Conservation (phyloP, 2,113 vertebrate species). For the Cromileptes altivelis region DNA sequence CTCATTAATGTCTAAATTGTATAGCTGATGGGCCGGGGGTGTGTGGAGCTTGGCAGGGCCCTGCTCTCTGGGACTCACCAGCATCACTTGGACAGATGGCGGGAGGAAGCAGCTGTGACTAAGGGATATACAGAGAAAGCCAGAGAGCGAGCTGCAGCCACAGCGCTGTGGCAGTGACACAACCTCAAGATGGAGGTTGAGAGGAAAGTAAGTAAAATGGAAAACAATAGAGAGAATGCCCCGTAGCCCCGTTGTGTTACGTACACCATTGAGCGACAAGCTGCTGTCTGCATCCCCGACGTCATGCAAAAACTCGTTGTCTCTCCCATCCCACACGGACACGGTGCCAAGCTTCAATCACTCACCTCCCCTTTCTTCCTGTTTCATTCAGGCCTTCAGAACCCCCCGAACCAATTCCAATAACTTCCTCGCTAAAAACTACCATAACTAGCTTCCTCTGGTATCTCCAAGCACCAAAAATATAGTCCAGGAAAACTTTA, state of each 20-base stretch:
- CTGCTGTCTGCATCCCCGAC: background rate
- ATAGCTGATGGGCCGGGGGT: slow-evolving; percentile 56
- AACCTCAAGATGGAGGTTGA: slow-evolving; percentile 37
- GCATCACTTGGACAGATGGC: slow-evolving; percentile 74
- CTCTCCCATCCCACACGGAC: slow-evolving; percentile 1
- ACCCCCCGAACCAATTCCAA: slow-evolving; percentile 49
- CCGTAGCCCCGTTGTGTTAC: background rate
- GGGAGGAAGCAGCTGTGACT: slow-evolving; percentile 69
- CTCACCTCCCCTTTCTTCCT: slow-evolving; percentile 18
- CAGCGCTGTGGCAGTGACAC: slow-evolving; percentile 37
- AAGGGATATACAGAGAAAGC: slow-evolving; percentile 39
- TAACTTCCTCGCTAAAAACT: slow-evolving; percentile 26
- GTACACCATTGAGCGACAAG: slow-evolving; percentile 2
- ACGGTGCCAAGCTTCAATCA: slow-evolving; percentile 15
- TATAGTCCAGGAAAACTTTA: slow-evolving; percentile 60
- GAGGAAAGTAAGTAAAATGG: slow-evolving; percentile 32
- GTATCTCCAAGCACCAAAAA: slow-evolving; percentile 60
- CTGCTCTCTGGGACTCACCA: slow-evolving; percentile 60
- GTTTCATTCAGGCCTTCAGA: slow-evolving; percentile 55
- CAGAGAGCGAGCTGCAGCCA: slow-evolving; percentile 4
- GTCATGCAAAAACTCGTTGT: background rate
- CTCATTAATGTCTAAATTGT: slow-evolving; percentile 76
- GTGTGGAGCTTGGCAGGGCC: slow-evolving; percentile 57
- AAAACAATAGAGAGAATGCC: slow-evolving; percentile 26
- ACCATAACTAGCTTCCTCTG: slow-evolving; percentile 54